Evolutionary conservation across 2,113 vertebrate species (phyloP), one percentile per base, ranked within the genome.

Genomic region (Lepidothrix coronata): DNA sequence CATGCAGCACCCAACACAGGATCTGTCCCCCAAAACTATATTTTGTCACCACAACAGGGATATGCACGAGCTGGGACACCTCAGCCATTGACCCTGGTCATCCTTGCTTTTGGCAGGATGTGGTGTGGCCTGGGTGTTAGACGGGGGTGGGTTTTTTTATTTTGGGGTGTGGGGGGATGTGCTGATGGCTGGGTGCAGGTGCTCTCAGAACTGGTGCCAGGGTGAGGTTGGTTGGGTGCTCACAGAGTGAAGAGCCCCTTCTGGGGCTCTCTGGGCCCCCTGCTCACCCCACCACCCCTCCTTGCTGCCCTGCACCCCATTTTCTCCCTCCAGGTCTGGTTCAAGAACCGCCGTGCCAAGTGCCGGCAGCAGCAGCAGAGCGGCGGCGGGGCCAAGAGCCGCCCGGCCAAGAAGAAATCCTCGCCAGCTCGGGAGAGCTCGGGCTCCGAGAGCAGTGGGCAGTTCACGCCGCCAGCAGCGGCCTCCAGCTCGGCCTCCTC

Each of bases 341-440:
- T 99, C 98, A 99, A 99, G 98, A 99, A 99, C 97, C 98, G 99
- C 39, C 99, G 99, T 51, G 99, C 99, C 98, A 99, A 99, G 97
- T 99, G 99, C 98, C 99, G 99, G 97, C 99, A 99, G 98, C 99
- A 99, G 98, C 98, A 98, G 97, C 98, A 98, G 98, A 99, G 98
- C 20, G 98, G 99, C 55, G 96, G 97, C 66, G 98, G 98, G 39
- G 97, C 99, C 97, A 99, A 99, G 96, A 98, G 98, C 95, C 97
- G 99, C 14, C 99, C 99, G 11, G 98, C 98, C 90, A 99, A 99
- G 98, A 99, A 99, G 98, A 99, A 99, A 96, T 98, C 98, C 0
- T 99, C 99, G 0, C 99, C 99, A 5, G 98, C 98, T n/a, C 97
- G 99, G 2, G 99, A 99, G 98, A 99, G 99, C 98, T 99, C 99